Evolutionary conservation across 1,140 invertebrate genomes (phyloP), one percentile per base, ranked within the genome.

Genomic region (Frieseomelitta varia): DNA sequence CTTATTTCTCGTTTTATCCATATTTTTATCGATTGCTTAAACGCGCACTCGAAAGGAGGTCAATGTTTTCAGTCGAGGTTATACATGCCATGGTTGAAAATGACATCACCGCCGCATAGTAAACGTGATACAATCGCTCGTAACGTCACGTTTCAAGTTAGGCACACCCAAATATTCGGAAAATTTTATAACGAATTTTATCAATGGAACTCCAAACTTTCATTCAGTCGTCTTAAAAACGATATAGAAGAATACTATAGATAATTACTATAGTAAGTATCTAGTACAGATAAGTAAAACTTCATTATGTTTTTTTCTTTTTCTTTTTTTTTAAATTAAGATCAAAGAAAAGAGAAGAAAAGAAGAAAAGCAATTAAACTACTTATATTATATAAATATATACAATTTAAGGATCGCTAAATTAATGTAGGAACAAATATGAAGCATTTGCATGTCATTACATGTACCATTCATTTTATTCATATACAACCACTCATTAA

Each of bases 91-190:
- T 47, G 34, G n/a, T 78, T 15, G 39, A 58, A 77, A 79, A 86
- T 93, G 93, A 93, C 91, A 93, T 93, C 93, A 94, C 90, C 92
- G 84, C 74, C 89, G 86, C 80, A 92, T 92, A 92, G 91, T 90
- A 91, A 88, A 79, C 87, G 90, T 93, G 93, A 94, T 91, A 93
- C 88, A 93, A 94, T 71, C 74, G 53, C 14, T 85, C 65, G 83
- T 86, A 90, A 91, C 91, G 88, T 91, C 90, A 92, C 85, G 85
- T 81, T 80, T 47, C 71, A 51, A 56, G 56, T 79, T 69, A 67
- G 75, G 79, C 79, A 85, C 79, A 81, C 79, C 79, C 83, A 65
- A 78, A 51, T 78, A 78, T 79, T 69, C 17, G 24, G 8, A 47
- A 61, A 69, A 69, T 61, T 84, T 47, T 27, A 1, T 51, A 4